phyloP scores from a whole-genome alignment of 1,140 invertebrate species.

The Cherax destructor region DNA sequence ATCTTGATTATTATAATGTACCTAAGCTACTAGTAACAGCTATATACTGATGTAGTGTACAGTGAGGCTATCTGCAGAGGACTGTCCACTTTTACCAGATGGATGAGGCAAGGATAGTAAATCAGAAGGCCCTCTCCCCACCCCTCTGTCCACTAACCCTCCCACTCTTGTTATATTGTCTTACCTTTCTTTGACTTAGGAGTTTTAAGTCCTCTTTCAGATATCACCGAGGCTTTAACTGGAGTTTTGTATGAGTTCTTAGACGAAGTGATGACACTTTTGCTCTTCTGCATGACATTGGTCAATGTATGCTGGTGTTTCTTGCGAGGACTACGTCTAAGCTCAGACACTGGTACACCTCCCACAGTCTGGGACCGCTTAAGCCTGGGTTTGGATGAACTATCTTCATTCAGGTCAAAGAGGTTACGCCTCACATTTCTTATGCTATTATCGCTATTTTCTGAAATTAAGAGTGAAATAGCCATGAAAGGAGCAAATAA shows the following conservation, averaged over 20 bases:
- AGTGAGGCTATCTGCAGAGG: too few relatives aligned
- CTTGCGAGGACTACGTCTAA: constrained; percentile 36
- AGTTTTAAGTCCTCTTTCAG: neutral
- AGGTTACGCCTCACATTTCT: constrained; percentile 40
- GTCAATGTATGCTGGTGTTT: neutral
- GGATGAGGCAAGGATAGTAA: too few relatives aligned
- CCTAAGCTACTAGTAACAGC: too few relatives aligned
- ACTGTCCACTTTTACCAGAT: too few relatives aligned
- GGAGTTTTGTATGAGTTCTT: constrained; percentile 34
- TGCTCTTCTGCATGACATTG: constrained; percentile 12
- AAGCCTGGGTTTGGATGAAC: constrained; percentile 17
- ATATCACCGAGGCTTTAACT: neutral
- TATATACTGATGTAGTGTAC: too few relatives aligned
- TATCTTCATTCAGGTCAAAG: constrained; percentile 21
- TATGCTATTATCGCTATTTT: constrained; percentile 11
- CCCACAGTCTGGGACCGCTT: constrained; percentile 26
- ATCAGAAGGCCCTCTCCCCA: too few relatives aligned
- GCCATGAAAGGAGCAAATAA: neutral
- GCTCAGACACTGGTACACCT: neutral
- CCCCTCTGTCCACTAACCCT: too few relatives aligned
- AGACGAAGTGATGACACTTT: neutral
- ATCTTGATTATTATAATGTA: too few relatives aligned
- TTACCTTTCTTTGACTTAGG: constrained; percentile 42
- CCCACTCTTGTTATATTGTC: too few relatives aligned
- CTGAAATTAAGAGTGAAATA: neutral